phyloP scores from a whole-genome alignment of 1,140 invertebrate genomes.

The Brachionus plicatilis region DNA sequence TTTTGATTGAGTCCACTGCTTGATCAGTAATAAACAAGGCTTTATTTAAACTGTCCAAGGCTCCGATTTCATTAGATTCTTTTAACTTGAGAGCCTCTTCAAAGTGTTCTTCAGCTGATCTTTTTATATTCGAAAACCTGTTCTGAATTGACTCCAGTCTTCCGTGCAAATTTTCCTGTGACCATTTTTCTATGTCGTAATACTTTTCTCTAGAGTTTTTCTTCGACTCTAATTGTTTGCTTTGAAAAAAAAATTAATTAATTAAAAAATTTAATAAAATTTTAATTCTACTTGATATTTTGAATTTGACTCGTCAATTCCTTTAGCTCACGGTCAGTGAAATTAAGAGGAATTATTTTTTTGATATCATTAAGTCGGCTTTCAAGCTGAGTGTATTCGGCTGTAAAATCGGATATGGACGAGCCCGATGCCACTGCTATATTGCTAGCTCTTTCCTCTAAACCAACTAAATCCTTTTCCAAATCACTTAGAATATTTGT shows the following conservation, averaged over 20 bases:
- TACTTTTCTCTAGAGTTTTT: constrained; percentile 30
- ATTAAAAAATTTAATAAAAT: constrained; percentile 36
- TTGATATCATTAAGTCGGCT: constrained; percentile 72
- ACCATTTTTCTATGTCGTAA: constrained; percentile 35
- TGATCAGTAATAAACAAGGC: not conserved
- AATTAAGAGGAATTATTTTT: constrained; percentile 66
- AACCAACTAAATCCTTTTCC: constrained; percentile 57
- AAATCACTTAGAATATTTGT: constrained; percentile 75
- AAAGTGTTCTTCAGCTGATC: not conserved
- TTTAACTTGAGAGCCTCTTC: constrained; percentile 7
- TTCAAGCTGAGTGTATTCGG: constrained; percentile 85
- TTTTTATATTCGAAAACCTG: not conserved
- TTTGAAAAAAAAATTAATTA: constrained; percentile 37
- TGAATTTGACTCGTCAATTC: constrained; percentile 61
- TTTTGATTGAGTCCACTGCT: not conserved
- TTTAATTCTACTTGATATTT: constrained; percentile 57
- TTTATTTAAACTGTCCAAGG: constrained; percentile 30
- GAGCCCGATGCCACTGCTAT: constrained; percentile 77
- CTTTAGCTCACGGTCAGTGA: constrained; percentile 69
- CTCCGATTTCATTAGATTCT: constrained; percentile 26
- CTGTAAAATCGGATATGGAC: constrained; percentile 83
- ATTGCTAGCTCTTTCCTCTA: constrained; percentile 76
- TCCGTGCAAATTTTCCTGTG: not conserved
- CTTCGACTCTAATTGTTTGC: constrained; percentile 30
- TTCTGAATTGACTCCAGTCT: not conserved